These are phyloP conservation scores for Homarus americanus DNA, from an alignment of 1,140 invertebrate genomes.

Conservation along the genomic window DNA sequence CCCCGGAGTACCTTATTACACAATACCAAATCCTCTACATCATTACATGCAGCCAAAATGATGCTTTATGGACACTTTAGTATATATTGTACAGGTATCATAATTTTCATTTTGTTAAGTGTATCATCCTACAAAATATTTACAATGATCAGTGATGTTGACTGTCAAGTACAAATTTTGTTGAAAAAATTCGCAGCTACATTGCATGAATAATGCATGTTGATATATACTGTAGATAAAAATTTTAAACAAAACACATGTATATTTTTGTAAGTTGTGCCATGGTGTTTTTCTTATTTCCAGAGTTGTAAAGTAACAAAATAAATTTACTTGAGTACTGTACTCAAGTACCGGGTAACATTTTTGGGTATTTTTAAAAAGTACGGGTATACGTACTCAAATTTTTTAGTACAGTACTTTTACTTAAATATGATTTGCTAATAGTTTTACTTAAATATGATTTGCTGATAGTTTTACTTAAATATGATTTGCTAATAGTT, in stretches of 20 bases:
- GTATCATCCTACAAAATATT: no score
- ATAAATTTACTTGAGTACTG: no score
- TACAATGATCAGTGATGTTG: no score
- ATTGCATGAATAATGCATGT: not conserved
- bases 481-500: no score
- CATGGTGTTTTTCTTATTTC: not conserved
- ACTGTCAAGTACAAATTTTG: not conserved
- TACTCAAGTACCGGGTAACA: no score
- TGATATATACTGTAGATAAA: not conserved
- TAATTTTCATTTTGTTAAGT: not conserved
- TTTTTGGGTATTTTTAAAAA: no score
- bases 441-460: no score
- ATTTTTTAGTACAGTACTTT: no score
- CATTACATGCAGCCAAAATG: conserved; percentile 61
- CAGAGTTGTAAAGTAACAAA: no score
- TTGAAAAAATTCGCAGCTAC: not conserved
- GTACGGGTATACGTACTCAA: no score
- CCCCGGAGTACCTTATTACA: conserved; percentile 55
- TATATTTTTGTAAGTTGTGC: conserved; percentile 16
- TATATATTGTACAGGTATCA: not conserved
- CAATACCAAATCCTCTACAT: conserved; percentile 45
- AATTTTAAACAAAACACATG: not conserved
- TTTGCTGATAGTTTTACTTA: no score
- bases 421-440: no score
- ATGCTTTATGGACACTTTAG: not conserved